These are phyloP conservation scores for Spea bombifrons DNA, from an alignment of 2,113 vertebrate species.

Conservation along the genomic window DNA sequence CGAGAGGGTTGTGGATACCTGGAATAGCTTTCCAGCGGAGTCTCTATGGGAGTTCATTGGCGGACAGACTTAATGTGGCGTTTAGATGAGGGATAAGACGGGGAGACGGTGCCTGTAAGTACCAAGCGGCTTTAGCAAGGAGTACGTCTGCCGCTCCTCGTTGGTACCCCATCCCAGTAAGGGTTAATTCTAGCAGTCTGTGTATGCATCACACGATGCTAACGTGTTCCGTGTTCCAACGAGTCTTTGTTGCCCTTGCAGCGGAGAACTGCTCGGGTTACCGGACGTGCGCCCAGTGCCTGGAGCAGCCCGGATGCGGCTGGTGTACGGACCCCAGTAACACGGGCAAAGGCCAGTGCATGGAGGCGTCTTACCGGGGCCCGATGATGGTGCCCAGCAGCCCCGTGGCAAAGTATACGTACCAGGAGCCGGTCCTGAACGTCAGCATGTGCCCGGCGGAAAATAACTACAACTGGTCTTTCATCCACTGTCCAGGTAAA, in stretches of 20 bases:
- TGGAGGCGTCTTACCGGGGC: constrained; percentile 86
- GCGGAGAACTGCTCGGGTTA: constrained; percentile 97
- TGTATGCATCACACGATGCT: too few species aligned
- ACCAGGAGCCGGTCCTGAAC: constrained; percentile 79
- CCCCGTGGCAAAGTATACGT: constrained; percentile 53
- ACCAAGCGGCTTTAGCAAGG: too few species aligned
- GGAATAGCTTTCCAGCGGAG: too few species aligned
- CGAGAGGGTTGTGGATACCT: too few species aligned
- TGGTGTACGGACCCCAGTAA: constrained; percentile 96
- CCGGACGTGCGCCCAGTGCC: constrained; percentile 84
- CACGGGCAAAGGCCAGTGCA: constrained; percentile 88
- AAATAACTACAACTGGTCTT: constrained; percentile 89
- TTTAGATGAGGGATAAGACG: too few species aligned
- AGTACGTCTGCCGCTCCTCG: too few species aligned
- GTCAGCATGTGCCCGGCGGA: constrained; percentile 82
- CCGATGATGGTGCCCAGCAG: constrained; percentile 78
- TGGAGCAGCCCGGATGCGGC: constrained; percentile 93
- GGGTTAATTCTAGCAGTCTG: too few species aligned
- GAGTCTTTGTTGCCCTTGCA: constrained; percentile 49
- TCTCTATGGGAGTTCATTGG: too few species aligned
- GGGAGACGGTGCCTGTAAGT: too few species aligned
- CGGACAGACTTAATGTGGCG: too few species aligned
- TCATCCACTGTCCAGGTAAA: constrained; percentile 92
- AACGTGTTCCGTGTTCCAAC: background rate
- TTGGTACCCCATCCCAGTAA: too few species aligned